Percentiles rank a stretch among this genome's conserved stretches.
Evolutionary conservation across 1,140 invertebrate genomes (phyloP).

Genomic region (Megathymus violae): DNA sequence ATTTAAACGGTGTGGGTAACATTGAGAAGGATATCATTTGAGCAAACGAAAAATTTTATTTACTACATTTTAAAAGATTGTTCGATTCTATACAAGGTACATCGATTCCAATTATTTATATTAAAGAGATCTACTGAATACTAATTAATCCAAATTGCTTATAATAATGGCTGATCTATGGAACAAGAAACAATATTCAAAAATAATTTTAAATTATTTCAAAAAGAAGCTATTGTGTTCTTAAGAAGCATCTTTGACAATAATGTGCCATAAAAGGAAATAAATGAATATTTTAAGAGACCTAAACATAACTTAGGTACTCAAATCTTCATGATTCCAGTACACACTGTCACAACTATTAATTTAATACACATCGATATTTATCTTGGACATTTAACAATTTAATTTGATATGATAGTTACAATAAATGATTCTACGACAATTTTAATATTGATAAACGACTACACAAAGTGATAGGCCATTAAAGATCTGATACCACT

Average conservation of each 20-base stretch:
- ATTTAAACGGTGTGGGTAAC: slow-evolving; percentile 38
- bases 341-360: slow-evolving; percentile 47
- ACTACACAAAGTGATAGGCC: slow-evolving; percentile 58
- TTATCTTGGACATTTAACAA: slow-evolving; percentile 50
- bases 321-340: slow-evolving; percentile 42
- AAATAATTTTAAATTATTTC: slow-evolving; percentile 15
- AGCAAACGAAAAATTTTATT: slow-evolving; percentile 35
- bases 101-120: slow-evolving; percentile 28
- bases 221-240: slow-evolving; percentile 4
- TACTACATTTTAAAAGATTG: slow-evolving; percentile 10
- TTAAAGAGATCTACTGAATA: slow-evolving; percentile 32
- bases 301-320: slow-evolving; percentile 43
- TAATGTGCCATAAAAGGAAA: slow-evolving; percentile 44
- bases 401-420: slow-evolving; percentile 67
- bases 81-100: slow-evolving; percentile 27
- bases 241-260: slow-evolving; percentile 12
- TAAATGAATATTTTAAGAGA: slow-evolving; percentile 42
- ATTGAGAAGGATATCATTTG: slow-evolving; percentile 39
- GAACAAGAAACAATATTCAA: slow-evolving; percentile 19
- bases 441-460: slow-evolving; percentile 53
- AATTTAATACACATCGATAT: slow-evolving; percentile 49
- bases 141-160: slow-evolving; percentile 23
- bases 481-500: slow-evolving; percentile 48
- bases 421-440: slow-evolving; percentile 72
- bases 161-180: slow-evolving; percentile 29